Conservation (phyloP, 1,140 invertebrate species). For the Phocides pigmalion region DNA sequence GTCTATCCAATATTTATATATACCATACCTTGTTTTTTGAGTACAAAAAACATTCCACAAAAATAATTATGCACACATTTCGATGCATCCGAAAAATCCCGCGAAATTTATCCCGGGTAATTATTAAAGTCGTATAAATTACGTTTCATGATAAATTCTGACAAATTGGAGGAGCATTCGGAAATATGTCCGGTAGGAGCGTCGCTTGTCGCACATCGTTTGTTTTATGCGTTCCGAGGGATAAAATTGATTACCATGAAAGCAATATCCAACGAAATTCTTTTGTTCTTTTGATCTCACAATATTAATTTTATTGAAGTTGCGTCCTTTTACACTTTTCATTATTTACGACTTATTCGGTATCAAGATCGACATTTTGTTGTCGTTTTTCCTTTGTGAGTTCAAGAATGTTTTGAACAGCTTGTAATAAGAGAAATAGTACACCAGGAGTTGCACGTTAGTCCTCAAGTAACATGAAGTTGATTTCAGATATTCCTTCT, state of each 20-base stretch:
- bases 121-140: conserved; percentile 52
- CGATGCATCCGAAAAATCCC: conserved; percentile 19
- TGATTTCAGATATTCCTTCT: no score
- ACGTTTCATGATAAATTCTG: conserved; percentile 52
- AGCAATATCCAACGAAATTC: conserved; percentile 10
- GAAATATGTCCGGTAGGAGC: conserved; percentile 38
- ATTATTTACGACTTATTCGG: no score
- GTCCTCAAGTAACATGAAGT: no score
- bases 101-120: conserved; percentile 23
- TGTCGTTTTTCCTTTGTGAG: no score
- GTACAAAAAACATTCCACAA: conserved; percentile 14
- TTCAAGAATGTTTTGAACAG: no score
- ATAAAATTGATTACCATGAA: conserved; percentile 28
- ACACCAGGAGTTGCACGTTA: no score
- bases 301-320: conserved; percentile 15
- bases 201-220: conserved; percentile 44
- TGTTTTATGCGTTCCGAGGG: conserved; percentile 26
- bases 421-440: no score
- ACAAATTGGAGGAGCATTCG: conserved; percentile 48
- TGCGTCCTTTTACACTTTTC: no score
- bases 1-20: no score
- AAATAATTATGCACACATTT: conserved; percentile 40
- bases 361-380: no score
- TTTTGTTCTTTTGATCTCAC: conserved; percentile 12
- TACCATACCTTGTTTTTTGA: no score